phyloP scores from a whole-genome alignment of 2,113 vertebrate species.

The Charina bottae region DNA sequence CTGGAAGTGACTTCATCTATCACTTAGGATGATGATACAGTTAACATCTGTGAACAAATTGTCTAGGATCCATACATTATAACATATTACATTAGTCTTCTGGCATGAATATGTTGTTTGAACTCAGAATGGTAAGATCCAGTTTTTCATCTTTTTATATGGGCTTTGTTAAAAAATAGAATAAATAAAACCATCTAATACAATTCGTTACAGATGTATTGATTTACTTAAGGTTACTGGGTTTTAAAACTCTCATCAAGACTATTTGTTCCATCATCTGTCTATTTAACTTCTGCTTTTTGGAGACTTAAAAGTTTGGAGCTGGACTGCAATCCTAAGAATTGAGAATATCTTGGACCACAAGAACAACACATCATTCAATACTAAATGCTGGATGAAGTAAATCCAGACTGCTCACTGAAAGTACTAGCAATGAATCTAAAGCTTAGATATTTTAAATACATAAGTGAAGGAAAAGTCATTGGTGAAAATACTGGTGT shows the following conservation, averaged over 20 bases:
- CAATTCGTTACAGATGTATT: neutral
- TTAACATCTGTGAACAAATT: neutral
- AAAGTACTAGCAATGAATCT: neutral
- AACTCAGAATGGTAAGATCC: neutral
- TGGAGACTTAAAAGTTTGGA: too few relatives aligned
- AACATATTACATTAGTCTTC: neutral
- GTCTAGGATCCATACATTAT: neutral
- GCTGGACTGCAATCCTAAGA: neutral
- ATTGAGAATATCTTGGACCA: neutral
- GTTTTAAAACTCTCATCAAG: too few relatives aligned
- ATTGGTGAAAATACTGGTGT: neutral
- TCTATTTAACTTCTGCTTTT: too few relatives aligned
- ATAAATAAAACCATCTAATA: neutral
- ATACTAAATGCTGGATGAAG: neutral
- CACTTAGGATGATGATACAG: neutral
- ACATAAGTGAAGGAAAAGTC: neutral
- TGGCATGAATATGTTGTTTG: neutral
- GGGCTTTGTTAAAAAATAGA: neutral
- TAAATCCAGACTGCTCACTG: neutral
- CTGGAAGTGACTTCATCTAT: neutral
- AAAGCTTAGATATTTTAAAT: neutral
- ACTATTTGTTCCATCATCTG: too few relatives aligned
- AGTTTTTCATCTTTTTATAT: neutral
- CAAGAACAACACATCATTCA: neutral
- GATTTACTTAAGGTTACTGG: neutral